Percentiles rank a stretch among this genome's conserved stretches.
Evolutionary conservation across 2,797 vertebrate species (phyloP).

Genomic region (Acanthis flammea): DNA sequence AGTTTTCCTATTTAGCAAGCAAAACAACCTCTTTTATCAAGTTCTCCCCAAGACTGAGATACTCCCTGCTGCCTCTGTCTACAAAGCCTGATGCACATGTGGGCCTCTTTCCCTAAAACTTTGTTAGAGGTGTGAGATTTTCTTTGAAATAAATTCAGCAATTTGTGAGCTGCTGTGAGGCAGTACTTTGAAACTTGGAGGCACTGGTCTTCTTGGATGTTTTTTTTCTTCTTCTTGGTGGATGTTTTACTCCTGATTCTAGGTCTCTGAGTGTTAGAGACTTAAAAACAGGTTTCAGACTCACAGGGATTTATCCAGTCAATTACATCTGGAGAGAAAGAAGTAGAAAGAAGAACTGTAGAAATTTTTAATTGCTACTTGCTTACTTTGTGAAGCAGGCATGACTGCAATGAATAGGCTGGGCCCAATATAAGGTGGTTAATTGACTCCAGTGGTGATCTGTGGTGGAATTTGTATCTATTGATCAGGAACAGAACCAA

Average conservation of each 20-base stretch:
- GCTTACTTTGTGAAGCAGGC: neutral
- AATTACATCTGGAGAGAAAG: neutral
- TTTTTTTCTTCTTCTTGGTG: neutral
- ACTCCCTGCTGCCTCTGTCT: neutral
- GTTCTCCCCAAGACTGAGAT: neutral
- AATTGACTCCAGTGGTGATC: neutral
- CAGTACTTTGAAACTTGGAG: neutral
- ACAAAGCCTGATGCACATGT: neutral
- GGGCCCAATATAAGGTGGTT: neutral
- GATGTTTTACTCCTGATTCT: neutral
- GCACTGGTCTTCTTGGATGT: neutral
- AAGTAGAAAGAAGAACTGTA: neutral
- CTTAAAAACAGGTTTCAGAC: neutral
- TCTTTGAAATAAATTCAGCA: neutral
- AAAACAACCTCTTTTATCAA: neutral
- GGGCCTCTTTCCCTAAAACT: neutral
- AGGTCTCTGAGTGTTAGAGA: neutral
- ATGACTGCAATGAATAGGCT: neutral
- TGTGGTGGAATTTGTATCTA: neutral
- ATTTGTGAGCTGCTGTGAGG: neutral
- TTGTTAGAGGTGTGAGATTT: neutral
- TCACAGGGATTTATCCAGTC: neutral
- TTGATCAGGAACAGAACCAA: neutral
- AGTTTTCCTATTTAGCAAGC: neutral
- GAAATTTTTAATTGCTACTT: neutral